phyloP scores from a whole-genome alignment of 2,797 vertebrate genomes.

The Strix occidentalis region DNA sequence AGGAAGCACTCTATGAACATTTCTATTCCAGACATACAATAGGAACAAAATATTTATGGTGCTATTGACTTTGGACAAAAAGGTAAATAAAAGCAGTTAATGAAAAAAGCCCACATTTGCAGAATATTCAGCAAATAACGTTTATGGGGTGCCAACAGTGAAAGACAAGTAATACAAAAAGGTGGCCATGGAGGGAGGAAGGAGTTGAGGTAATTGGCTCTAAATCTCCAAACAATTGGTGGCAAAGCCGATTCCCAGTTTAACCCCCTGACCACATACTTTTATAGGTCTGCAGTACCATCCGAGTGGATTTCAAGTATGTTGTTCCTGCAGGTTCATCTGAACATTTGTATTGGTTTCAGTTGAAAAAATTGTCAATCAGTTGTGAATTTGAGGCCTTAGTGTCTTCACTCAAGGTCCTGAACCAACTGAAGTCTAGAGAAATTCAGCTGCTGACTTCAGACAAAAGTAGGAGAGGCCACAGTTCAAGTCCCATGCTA shows the following conservation, averaged over 20 bases:
- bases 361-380: background rate
- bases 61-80: background rate
- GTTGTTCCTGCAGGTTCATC: background rate
- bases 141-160: background rate
- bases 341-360: background rate
- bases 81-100: conserved; percentile 1
- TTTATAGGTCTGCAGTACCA: background rate
- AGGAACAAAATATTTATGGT: background rate
- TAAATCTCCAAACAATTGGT: background rate
- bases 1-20: conserved; percentile 3
- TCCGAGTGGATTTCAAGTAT: background rate
- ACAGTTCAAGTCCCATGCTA: background rate
- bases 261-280: background rate
- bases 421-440: background rate
- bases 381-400: background rate
- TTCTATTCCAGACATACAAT: background rate
- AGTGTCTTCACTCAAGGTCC: background rate
- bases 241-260: background rate
- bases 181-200: background rate
- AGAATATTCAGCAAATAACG: background rate
- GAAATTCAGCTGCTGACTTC: background rate
- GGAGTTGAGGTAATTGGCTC: background rate
- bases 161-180: background rate
- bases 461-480: background rate
- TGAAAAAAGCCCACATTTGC: background rate